Evolutionary conservation across 1,140 invertebrate genomes (phyloP), one percentile per base, ranked within the genome.

Genomic region (Drosophila murphyi): DNA sequence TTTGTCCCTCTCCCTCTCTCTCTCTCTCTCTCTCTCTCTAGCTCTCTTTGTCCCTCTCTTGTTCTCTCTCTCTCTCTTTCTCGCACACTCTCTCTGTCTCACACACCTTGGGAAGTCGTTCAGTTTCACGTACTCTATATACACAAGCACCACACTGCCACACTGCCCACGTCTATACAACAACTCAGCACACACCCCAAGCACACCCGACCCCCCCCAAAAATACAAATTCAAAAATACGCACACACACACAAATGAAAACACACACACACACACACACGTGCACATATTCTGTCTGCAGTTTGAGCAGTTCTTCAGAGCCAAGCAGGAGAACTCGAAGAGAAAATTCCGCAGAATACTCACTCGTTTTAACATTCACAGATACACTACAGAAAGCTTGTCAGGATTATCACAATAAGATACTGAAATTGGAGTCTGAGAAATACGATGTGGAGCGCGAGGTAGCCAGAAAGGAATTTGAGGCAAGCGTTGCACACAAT

Each of bases 401-500:
- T 94, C 95, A 94, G 93, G 95, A 95, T 93, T 97, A 98, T 94
- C 95, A 99, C 94, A 95, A 95, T 93, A 96, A 96, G 94, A 96
- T 98, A 93, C 94, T 93, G 92, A 94, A 94, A 88, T 95, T 99
- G 93, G 98, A 99, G 94, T 96, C 97, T 93, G 95, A 96, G 94
- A 98, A 99, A 95, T 99, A 98, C 95, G 98, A 99, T 95, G 95
- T 98, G 94, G 98, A 99, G 94, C 96, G 96, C 93, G 96, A 97
- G 94, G 97, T 99, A 93, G 95, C 96, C 93, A 96, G 95, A 94
- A 98, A 97, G 96, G 97, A 98, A 93, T 95, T 96, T 93, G 97
- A 97, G 96, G 96, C 97, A 94, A 94, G 94, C 92, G 68, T 54
- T 72, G 48, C 72, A 56, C 12, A 50, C 62, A 43, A 43, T 43